Base-by-base conservation (phyloP, 2,113 vertebrate species). In the Sapajus apella region DNA sequence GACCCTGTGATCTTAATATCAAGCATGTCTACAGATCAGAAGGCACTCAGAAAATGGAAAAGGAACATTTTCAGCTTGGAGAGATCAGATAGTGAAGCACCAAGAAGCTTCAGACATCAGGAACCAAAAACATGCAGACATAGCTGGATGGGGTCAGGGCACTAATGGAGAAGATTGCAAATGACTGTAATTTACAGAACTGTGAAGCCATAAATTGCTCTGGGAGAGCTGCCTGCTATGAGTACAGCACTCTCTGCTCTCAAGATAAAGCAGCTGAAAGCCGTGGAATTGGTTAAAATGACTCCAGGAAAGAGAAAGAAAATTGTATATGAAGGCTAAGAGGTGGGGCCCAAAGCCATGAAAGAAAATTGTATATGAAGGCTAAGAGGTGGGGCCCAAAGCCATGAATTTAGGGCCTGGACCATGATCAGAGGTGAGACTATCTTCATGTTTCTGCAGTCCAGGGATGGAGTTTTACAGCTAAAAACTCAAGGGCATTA, bases 141-240 rank as follows among this genome's bases (percentile, higher is more conserved):
- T 87, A 66, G 72, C 79, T 88, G 91, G 96, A 87, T 79, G 58
- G 81, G 97, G 97, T 97, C 97, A 96, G 97, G 97, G 97, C 96
- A 96, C 97, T 98, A 97, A 98, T 97, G 97, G 97, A 97, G 97
- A 90, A 87, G 79, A 45, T 94, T 94, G 95, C 66, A 95, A 97
- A 98, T 97, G 97, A 97, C 97, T 96, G 90, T 98, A 96, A 98
- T 98, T 97, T 97, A 94, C 97, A 94, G 94, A 97, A 90, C 94
- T 91, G 90, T 82, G 97, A 97, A 97, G 94, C 92, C 97, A 86
- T 95, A 94, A 94, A 97, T 97, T 80, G 92, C 66, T 13, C 84
- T 20, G 81, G 66, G 95, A 97, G 94, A 85, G 55, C 90, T 82
- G 95, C 92, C 96, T 98, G 96, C 92, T 95, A 95, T 97, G 95